Evolutionary conservation across 1,140 invertebrate genomes (phyloP).

Genomic region (Macrobrachium nipponense): DNA sequence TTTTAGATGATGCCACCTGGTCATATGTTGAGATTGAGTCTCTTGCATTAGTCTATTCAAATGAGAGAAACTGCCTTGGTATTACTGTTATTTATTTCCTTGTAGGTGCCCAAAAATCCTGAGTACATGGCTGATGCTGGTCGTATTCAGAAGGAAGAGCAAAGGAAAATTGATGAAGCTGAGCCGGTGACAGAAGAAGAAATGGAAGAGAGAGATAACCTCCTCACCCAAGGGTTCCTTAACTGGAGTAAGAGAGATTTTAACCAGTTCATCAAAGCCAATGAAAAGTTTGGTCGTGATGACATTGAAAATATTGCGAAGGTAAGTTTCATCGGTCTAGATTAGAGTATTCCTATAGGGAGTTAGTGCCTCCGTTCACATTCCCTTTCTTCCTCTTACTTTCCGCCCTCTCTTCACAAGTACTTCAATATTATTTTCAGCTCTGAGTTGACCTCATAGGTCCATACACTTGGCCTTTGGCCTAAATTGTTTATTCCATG

Average conservation of each 20-base stretch:
- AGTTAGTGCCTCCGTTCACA: background rate
- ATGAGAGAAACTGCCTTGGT: no score
- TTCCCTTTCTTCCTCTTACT: no score
- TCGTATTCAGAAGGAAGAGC: slow-evolving; percentile 93
- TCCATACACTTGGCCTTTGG: no score
- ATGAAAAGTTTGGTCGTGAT: slow-evolving; percentile 98
- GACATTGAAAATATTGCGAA: slow-evolving; percentile 98
- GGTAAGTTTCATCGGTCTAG: slow-evolving; percentile 47
- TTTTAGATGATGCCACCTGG: no score
- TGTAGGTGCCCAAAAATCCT: slow-evolving; percentile 89
- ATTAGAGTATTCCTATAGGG: no score
- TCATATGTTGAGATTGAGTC: no score
- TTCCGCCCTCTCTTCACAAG: no score
- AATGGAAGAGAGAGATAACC: slow-evolving; percentile 88
- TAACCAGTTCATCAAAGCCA: slow-evolving; percentile 98
- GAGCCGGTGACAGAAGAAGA: slow-evolving; percentile 92
- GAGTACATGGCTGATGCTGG: slow-evolving; percentile 94
- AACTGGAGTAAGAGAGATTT: slow-evolving; percentile 97
- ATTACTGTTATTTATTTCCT: slow-evolving; percentile 15
- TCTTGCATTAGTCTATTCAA: no score
- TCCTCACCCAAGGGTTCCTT: slow-evolving; percentile 94
- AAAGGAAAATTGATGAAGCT: slow-evolving; percentile 95
- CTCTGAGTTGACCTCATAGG: no score
- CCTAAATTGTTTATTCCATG: no score
- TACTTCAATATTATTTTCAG: no score